A percentile compares a stretch with the other conserved stretches of the same genome.
These are phyloP conservation scores for Hemicentrotus pulcherrimus DNA, from an alignment of 35 echinoderm and acorn worm species.

Conservation along the genomic window DNA sequence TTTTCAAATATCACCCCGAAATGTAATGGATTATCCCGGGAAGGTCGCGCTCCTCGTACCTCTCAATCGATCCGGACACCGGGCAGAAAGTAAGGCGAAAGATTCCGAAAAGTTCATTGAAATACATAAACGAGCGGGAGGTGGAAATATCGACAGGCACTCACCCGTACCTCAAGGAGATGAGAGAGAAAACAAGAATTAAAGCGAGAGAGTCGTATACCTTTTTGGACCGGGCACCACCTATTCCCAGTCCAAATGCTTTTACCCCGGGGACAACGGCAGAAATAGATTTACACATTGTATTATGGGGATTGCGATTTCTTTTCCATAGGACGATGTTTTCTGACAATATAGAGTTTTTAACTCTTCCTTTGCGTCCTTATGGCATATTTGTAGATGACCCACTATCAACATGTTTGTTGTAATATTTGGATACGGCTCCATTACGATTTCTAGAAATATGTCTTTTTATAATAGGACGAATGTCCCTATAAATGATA, in stretches of 20 bases:
- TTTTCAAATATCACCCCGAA: neutral
- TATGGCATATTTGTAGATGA: no score
- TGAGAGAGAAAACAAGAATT: neutral
- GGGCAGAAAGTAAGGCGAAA: neutral
- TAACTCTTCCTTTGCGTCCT: no score
- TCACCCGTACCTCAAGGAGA: neutral
- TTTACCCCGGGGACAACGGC: neutral
- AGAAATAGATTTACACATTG: neutral
- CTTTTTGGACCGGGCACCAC: neutral
- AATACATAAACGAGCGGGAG: slow-evolving; percentile 1
- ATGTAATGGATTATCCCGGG: neutral
- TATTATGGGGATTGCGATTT: no score
- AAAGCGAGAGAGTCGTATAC: neutral
- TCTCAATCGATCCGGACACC: neutral
- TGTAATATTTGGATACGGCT: no score
- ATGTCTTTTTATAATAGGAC: no score
- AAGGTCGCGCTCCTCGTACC: neutral
- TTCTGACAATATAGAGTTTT: no score
- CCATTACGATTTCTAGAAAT: no score
- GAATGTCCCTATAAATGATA: no score
- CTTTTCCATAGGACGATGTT: no score
- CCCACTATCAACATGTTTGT: no score
- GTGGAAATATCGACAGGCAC: slow-evolving; percentile 9
- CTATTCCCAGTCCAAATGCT: neutral
- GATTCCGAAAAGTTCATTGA: neutral